Evolutionary conservation across 2,113 vertebrate genomes (phyloP).

Genomic region (Acrocephalus arundinaceus): DNA sequence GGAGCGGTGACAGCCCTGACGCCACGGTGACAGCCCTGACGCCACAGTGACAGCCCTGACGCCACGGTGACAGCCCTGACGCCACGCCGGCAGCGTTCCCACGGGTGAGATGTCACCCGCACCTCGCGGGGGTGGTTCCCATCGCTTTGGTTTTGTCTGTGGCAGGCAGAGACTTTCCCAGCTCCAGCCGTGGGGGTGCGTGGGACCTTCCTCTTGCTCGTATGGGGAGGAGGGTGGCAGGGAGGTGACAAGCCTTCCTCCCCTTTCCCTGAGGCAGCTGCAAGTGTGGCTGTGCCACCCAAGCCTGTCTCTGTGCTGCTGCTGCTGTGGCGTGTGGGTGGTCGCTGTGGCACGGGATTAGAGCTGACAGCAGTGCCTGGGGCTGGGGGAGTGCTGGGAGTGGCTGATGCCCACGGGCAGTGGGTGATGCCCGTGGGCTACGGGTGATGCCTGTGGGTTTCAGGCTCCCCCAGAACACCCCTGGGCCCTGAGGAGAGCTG

Average conservation of each 20-base stretch:
- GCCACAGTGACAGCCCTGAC: background rate
- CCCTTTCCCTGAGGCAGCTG: background rate
- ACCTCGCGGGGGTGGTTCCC: slow-evolving; percentile 2
- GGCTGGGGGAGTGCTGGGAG: background rate
- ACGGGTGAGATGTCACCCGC: slow-evolving; percentile 20
- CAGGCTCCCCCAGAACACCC: background rate
- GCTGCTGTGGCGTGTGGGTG: background rate
- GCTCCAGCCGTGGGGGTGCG: background rate
- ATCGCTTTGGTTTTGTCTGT: background rate
- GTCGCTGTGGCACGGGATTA: background rate
- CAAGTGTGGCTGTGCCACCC: background rate
- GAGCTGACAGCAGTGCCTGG: background rate
- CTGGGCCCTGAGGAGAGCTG: background rate
- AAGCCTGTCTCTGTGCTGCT: background rate
- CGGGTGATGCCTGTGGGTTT: background rate
- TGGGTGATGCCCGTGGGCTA: background rate
- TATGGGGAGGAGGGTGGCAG: background rate
- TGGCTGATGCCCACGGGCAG: rapidly evolving
- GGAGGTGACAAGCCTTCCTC: slow-evolving; percentile 25
- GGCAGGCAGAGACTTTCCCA: slow-evolving; percentile 29
- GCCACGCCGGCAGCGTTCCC: background rate
- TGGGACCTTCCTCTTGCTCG: background rate
- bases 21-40: background rate
- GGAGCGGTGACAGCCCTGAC: background rate
- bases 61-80: background rate